Evolutionary conservation across 2,797 vertebrate species (phyloP).

Genomic region (Hydrocynus forskahlii): DNA sequence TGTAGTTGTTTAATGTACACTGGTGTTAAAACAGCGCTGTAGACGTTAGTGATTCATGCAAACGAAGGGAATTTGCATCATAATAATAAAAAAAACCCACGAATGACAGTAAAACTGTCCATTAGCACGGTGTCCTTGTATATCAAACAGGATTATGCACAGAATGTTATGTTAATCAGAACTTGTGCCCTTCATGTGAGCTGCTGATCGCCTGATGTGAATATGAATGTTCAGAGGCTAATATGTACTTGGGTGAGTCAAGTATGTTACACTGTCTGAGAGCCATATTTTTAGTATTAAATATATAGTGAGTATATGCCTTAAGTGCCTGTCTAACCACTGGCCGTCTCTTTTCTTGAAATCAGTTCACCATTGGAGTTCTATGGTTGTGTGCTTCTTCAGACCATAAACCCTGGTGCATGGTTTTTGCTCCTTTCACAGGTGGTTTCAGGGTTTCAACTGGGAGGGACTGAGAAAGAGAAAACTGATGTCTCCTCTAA

Average conservation of each 20-base stretch:
- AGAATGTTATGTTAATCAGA: constrained; percentile 39
- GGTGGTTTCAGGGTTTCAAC: constrained; percentile 85
- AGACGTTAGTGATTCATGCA: background rate
- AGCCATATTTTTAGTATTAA: background rate
- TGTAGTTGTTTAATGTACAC: background rate
- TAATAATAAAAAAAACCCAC: background rate
- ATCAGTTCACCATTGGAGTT: background rate
- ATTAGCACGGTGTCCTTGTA: constrained; percentile 11
- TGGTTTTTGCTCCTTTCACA: constrained; percentile 41
- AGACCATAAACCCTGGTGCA: background rate
- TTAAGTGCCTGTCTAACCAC: background rate
- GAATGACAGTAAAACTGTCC: background rate
- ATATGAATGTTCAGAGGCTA: constrained; percentile 39
- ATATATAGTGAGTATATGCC: background rate
- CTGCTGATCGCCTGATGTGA: constrained; percentile 21
- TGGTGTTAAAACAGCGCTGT: constrained; percentile 4
- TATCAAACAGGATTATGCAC: constrained; percentile 33
- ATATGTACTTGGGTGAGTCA: background rate
- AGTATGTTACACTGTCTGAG: constrained; percentile 9
- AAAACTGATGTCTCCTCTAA: constrained; percentile 76
- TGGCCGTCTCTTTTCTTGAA: background rate
- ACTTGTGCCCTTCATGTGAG: constrained; percentile 8
- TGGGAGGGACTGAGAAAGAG: constrained; percentile 77
- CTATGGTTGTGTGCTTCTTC: background rate
- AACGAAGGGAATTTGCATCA: background rate